Base-by-base conservation (phyloP, 2,888 invertebrate genomes). In the Eretmocerus hayati region DNA sequence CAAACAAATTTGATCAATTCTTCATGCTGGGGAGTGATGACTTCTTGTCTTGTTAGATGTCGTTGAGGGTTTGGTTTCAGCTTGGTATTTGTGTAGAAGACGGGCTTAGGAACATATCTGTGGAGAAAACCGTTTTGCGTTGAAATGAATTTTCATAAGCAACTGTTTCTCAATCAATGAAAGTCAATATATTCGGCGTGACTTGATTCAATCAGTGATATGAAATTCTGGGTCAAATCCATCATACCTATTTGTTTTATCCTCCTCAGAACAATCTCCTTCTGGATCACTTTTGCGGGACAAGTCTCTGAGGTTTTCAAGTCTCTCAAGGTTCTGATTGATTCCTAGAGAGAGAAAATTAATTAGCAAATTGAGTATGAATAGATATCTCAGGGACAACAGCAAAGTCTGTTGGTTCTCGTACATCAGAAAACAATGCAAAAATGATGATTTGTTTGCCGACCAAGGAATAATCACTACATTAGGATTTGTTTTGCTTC, bases 1-100 rank as follows among this genome's bases (percentile, higher is more conserved):
- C 85, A 84, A 63, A 91, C 84, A 73, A 81, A 91, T 75, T 83
- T 84, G 64, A 90, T 86, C 58, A 90, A 83, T 75, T 90, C 90
- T 67, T 90, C 88, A 67, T 91, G 90, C 63, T 90, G 86, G 47
- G 89, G 90, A 50, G 81, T 79, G 55, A 83, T 78, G 42, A 73
- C 74, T 67, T 82, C 80, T 57, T 80, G 71, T 33, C 50, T 50
- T 71, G 80, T 72, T 72, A 78, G 66, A 61, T 77, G 79, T 72
- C 69, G 78, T 72, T 68, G 80, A 64, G 79, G 78, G 76, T 72
- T 77, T 75, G 71, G 77, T 73, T 77, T 81, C 64, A 80, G 79
- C 70, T 79, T 80, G 55, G 79, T 79, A 71, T 79, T 79, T 70
- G 79, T 81, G 72, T 89, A 84, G 72, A 90, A 90, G 60, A 85